A percentile compares a stretch with the other conserved stretches of the same genome.
Evolutionary conservation across 1,140 invertebrate species (phyloP).

Genomic region (Pogonus chalceus): DNA sequence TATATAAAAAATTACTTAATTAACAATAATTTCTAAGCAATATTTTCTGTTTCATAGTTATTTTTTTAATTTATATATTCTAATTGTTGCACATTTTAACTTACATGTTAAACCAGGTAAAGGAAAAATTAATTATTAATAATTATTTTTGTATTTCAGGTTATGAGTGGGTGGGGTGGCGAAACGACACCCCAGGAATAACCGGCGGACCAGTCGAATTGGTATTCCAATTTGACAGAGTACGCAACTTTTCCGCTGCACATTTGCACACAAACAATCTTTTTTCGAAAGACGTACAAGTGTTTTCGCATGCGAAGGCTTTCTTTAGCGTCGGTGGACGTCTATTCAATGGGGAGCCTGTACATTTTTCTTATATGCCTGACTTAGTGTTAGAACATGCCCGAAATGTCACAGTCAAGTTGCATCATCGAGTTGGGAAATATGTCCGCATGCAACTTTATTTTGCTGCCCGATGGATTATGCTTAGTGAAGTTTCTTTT

Average conservation of each 20-base stretch:
- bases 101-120: too few species aligned
- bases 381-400: slow-evolving; percentile 71
- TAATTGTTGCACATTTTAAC: too few species aligned
- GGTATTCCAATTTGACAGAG: slow-evolving; percentile 63
- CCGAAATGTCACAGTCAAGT: slow-evolving; percentile 70
- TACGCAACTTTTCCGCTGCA: slow-evolving; percentile 64
- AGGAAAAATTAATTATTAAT: too few species aligned
- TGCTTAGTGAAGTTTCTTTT: slow-evolving; percentile 78
- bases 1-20: too few species aligned
- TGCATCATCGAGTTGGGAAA: slow-evolving; percentile 64
- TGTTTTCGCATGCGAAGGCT: slow-evolving; percentile 58
- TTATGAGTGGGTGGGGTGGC: slow-evolving; percentile 79
- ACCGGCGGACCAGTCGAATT: slow-evolving; percentile 51
- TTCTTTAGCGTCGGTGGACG: slow-evolving; percentile 60
- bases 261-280: slow-evolving; percentile 60
- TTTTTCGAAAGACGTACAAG: slow-evolving; percentile 55
- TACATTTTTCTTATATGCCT: slow-evolving; percentile 67
- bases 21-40: too few species aligned
- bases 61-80: too few species aligned
- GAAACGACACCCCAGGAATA: slow-evolving; percentile 50
- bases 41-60: too few species aligned
- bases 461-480: slow-evolving; percentile 76
- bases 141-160: slow-evolving; percentile 40
- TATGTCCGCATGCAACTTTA: slow-evolving; percentile 72
- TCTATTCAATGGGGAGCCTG: slow-evolving; percentile 51